These are phyloP conservation scores for Mastigias papua DNA, from an alignment of 30 jellyfish, hydroid and myxozoan genomes.

Conservation along the genomic window DNA sequence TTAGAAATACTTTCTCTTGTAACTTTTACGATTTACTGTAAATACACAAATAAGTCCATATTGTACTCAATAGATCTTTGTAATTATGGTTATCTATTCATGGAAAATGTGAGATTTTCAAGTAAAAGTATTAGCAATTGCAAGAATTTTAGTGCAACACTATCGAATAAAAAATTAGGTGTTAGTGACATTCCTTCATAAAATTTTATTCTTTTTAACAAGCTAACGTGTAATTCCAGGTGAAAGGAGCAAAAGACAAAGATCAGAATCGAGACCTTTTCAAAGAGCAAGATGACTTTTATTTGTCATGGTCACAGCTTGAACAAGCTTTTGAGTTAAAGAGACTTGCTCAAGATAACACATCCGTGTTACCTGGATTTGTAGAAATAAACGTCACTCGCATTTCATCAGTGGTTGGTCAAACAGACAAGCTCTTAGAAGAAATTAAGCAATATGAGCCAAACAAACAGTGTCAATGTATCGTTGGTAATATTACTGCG, in stretches of 20 bases:
- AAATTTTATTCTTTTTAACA: too few species aligned
- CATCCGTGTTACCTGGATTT: not conserved
- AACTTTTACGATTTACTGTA: too few species aligned
- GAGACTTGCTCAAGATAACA: not conserved
- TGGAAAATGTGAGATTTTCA: not conserved
- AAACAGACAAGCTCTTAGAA: not conserved
- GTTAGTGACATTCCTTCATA: too few species aligned
- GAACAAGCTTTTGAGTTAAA: conserved; percentile 7
- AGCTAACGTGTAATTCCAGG: not conserved
- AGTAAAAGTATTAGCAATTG: not conserved
- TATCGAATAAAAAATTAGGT: not conserved
- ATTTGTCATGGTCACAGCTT: conserved; percentile 56
- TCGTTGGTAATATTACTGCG: conserved; percentile 1
- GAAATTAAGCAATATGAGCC: conserved; percentile 16
- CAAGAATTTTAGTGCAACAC: not conserved
- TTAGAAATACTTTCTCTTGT: too few species aligned
- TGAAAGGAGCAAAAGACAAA: not conserved
- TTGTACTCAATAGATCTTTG: too few species aligned
- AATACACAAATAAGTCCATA: too few species aligned
- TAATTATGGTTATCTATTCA: too few species aligned
- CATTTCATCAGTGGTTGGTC: conserved; percentile 33
- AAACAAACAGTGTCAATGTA: not conserved
- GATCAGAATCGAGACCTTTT: not conserved
- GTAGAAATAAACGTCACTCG: conserved; percentile 16
- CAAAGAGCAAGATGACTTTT: conserved; percentile 7